Conservation (phyloP, 2,113 vertebrate species). For the Paramormyrops kingsleyae region DNA sequence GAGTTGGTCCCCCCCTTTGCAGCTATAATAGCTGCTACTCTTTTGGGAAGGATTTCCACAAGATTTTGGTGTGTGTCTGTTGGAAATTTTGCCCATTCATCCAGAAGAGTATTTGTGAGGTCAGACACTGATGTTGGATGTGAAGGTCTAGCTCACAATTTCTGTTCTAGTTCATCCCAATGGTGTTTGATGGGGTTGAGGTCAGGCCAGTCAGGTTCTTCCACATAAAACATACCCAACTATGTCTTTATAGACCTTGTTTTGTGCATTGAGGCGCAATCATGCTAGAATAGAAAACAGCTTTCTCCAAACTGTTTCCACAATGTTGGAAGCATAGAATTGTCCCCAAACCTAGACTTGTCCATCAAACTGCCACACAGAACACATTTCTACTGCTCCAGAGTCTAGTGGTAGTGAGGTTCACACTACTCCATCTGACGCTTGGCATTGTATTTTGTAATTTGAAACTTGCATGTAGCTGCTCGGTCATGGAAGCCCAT, state of each 20-base stretch:
- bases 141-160: neutral
- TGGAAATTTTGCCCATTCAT: neutral
- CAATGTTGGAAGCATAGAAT: neutral
- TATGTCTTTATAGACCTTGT: neutral
- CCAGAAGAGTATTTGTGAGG: neutral
- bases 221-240: neutral
- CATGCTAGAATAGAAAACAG: neutral
- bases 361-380: too few species aligned
- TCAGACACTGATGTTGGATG: neutral
- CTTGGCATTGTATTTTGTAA: too few species aligned
- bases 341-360: neutral
- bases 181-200: neutral
- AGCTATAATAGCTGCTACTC: neutral
- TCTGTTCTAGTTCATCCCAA: neutral
- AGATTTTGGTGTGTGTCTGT: neutral
- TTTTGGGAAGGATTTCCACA: neutral
- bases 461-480: too few species aligned
- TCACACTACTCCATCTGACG: too few species aligned
- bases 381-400: too few species aligned
- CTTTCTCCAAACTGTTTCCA: neutral
- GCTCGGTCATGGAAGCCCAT: too few species aligned
- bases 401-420: too few species aligned
- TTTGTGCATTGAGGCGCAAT: neutral
- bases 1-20: neutral
- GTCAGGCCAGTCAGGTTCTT: neutral